phyloP scores from a whole-genome alignment of 2,797 vertebrate genomes.

The Clarias platycephalus region DNA sequence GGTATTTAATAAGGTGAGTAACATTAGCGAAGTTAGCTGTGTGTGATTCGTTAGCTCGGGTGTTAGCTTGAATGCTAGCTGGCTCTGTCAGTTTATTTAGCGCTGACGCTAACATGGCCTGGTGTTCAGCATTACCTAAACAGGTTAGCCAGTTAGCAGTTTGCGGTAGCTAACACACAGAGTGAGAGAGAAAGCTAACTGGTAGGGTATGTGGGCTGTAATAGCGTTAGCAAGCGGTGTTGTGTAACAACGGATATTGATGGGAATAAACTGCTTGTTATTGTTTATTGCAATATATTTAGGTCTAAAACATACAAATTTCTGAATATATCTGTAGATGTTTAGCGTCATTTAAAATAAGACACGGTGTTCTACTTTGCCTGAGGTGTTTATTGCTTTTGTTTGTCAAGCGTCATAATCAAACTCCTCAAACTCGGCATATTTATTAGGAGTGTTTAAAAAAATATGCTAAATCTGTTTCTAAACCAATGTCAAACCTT shows the following conservation, averaged over 20 bases:
- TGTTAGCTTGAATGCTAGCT: constrained; percentile 51
- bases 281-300: neutral
- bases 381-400: neutral
- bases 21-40: constrained; percentile 23
- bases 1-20: constrained; percentile 55
- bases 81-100: constrained; percentile 29
- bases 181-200: neutral
- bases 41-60: constrained; percentile 37
- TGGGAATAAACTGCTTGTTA: neutral
- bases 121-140: constrained; percentile 35
- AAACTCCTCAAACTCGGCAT: neutral
- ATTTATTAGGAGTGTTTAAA: neutral
- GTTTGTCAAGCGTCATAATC: neutral
- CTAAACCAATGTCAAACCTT: too few species aligned
- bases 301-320: neutral
- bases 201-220: neutral
- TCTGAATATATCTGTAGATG: neutral
- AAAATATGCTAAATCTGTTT: neutral
- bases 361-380: neutral
- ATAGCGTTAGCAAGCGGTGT: constrained; percentile 52
- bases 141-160: constrained; percentile 35
- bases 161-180: constrained; percentile 6
- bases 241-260: constrained; percentile 28
- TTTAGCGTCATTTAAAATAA: neutral
- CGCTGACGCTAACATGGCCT: constrained; percentile 44